phyloP scores from a whole-genome alignment of 2,797 vertebrate genomes.

The Poecilia gillii region DNA sequence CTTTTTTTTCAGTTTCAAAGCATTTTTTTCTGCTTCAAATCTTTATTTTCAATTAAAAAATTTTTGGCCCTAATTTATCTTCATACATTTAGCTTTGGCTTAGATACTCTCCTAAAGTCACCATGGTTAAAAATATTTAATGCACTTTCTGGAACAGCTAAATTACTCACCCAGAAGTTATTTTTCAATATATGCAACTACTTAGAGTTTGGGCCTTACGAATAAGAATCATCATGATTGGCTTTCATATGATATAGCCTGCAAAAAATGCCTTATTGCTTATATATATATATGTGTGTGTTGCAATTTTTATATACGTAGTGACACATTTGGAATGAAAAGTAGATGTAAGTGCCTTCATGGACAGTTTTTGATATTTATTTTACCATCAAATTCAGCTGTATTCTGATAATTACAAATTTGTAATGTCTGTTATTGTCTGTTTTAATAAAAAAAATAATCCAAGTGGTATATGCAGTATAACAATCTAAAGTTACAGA shows the following conservation, averaged over 20 bases:
- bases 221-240: not conserved
- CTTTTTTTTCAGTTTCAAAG: no score
- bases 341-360: constrained; percentile 67
- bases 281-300: constrained; percentile 12
- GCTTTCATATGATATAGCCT: not conserved
- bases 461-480: constrained; percentile 20
- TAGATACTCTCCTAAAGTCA: no score
- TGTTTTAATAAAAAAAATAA: constrained; percentile 7
- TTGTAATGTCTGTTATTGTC: not conserved
- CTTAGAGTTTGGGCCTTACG: not conserved
- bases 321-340: constrained; percentile 37
- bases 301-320: constrained; percentile 32
- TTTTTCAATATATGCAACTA: not conserved
- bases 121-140: not conserved
- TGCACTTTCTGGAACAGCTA: not conserved
- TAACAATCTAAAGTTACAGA: constrained; percentile 5
- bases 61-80: no score
- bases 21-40: no score
- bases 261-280: constrained; percentile 64
- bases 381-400: constrained; percentile 24
- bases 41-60: no score
- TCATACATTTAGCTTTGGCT: no score
- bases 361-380: constrained; percentile 13
- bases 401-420: not conserved
- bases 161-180: not conserved